phyloP scores from a whole-genome alignment of 2,113 vertebrate genomes.

The Phrynocephalus versicolor region DNA sequence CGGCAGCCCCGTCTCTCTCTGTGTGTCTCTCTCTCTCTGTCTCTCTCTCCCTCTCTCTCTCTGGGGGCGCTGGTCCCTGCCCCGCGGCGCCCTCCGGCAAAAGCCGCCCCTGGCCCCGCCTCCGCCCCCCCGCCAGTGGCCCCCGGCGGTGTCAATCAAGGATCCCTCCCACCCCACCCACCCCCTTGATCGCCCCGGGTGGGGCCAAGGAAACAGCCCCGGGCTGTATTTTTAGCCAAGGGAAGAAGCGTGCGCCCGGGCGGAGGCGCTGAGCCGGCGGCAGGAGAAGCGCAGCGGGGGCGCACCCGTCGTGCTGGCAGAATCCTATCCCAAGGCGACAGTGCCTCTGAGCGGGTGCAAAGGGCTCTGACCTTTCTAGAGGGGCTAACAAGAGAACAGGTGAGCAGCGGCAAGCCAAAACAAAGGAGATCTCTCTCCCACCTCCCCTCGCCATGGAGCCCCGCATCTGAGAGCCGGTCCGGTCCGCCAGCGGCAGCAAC shows the following conservation, averaged over 20 bases:
- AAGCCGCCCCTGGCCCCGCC: rapidly evolving
- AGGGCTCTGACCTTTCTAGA: neutral
- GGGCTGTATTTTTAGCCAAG: neutral
- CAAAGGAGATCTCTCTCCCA: too few relatives aligned
- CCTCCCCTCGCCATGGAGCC: neutral
- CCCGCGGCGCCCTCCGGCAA: neutral
- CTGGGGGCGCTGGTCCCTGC: rapidly evolving
- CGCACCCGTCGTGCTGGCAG: too few relatives aligned
- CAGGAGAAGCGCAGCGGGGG: too few relatives aligned
- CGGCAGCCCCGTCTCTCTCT: too few relatives aligned
- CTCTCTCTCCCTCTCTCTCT: neutral
- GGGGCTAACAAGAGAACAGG: too few relatives aligned
- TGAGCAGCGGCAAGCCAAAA: too few relatives aligned
- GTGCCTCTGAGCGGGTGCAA: conserved; percentile 1
- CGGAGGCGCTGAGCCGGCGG: too few relatives aligned
- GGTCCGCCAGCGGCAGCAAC: too few relatives aligned
- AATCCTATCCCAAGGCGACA: too few relatives aligned
- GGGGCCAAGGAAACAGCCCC: too few relatives aligned
- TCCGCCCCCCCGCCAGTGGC: neutral
- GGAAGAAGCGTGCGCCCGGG: neutral
- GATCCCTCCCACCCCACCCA: neutral
- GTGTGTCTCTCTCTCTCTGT: neutral
- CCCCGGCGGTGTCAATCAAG: rapidly evolving
- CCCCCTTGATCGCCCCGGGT: neutral
- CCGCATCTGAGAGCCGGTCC: too few relatives aligned